phyloP scores from a whole-genome alignment of 2,797 vertebrate species.

The Eulemur coronatus region DNA sequence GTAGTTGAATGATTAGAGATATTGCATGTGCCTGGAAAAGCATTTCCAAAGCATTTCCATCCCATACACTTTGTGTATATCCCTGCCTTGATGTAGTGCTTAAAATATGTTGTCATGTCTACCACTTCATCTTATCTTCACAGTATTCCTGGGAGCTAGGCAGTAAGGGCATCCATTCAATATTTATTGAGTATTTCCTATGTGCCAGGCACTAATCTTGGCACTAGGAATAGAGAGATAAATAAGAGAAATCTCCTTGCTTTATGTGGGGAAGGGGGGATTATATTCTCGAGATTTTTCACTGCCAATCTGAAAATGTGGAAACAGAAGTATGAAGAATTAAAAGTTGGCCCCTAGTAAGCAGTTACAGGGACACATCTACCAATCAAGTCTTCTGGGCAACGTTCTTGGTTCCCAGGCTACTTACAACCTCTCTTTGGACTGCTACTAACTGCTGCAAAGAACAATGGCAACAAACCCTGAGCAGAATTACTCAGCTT shows the following conservation, averaged over 20 bases:
- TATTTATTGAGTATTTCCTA: neutral
- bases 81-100: neutral
- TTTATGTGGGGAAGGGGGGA: neutral
- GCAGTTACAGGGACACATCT: neutral
- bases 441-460: neutral
- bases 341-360: neutral
- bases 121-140: neutral
- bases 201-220: neutral
- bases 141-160: neutral
- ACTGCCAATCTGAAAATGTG: neutral
- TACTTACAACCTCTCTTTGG: neutral
- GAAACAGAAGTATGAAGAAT: neutral
- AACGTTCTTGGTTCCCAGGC: neutral
- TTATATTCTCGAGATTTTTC: neutral
- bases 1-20: neutral
- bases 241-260: neutral
- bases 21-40: neutral
- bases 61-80: neutral
- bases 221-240: neutral
- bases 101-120: slow-evolving; percentile 9
- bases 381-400: neutral
- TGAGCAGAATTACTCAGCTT: neutral
- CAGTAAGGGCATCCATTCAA: neutral
- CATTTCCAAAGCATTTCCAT: slow-evolving; percentile 7
- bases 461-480: neutral